These are phyloP conservation scores for Acrocephalus kingi DNA, from an alignment of 2,113 vertebrate species.

Conservation along the genomic window DNA sequence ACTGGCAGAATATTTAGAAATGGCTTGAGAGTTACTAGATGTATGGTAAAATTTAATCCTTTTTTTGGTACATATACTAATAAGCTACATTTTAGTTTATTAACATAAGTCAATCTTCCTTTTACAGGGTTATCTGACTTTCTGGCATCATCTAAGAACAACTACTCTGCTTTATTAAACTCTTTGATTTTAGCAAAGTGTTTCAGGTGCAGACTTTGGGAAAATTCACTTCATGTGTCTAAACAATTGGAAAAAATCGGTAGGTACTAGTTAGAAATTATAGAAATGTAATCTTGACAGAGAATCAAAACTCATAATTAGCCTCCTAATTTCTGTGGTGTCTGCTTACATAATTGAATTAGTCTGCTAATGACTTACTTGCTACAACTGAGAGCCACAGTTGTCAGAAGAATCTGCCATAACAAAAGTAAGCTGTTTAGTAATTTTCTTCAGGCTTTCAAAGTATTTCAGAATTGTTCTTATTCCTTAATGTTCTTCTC, in stretches of 20 bases:
- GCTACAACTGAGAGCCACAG: not conserved
- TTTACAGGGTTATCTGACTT: slow-evolving; percentile 89
- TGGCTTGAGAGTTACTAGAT: slow-evolving; percentile 90
- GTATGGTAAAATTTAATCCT: slow-evolving; percentile 74
- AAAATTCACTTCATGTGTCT: slow-evolving; percentile 90
- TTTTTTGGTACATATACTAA: not conserved
- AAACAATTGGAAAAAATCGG: slow-evolving; percentile 98
- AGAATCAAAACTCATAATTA: not conserved
- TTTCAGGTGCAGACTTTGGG: slow-evolving; percentile 94
- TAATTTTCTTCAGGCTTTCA: not conserved
- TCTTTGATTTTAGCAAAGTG: slow-evolving; percentile 92
- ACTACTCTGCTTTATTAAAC: slow-evolving; percentile 83
- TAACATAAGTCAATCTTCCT: slow-evolving; percentile 4
- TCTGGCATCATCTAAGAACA: slow-evolving; percentile 80
- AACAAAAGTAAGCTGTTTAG: not conserved
- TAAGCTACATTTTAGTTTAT: slow-evolving; percentile 11
- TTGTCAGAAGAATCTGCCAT: not conserved
- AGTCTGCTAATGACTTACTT: not conserved
- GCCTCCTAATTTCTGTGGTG: not conserved
- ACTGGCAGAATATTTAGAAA: slow-evolving; percentile 92
- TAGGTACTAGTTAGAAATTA: slow-evolving; percentile 60
- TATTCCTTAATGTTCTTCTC: not conserved
- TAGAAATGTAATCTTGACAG: not conserved
- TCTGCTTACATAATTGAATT: not conserved
- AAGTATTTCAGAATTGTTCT: not conserved